Percentiles rank a stretch among this genome's conserved stretches.
Evolutionary conservation across 2,797 vertebrate genomes (phyloP).

Genomic region (Falco rusticolus): DNA sequence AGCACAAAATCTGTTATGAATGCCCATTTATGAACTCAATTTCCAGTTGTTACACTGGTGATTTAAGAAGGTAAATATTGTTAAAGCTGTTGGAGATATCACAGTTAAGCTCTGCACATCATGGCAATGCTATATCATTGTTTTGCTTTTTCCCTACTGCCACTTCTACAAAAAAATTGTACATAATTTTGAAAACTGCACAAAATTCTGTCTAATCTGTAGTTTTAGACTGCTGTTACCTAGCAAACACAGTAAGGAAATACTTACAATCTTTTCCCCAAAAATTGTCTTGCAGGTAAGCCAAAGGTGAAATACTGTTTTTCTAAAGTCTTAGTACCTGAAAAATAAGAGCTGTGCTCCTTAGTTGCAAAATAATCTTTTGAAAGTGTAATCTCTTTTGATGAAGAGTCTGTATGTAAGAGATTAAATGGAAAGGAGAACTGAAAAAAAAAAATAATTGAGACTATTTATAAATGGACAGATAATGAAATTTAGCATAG

Average conservation of each 20-base stretch:
- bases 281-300: not conserved
- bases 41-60: not conserved
- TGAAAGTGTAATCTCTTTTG: not conserved
- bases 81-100: not conserved
- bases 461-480: not conserved
- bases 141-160: not conserved
- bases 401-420: not conserved
- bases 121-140: not conserved
- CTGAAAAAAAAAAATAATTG: not conserved
- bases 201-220: not conserved
- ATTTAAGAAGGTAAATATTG: not conserved
- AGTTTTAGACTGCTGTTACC: not conserved
- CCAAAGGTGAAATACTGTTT: not conserved
- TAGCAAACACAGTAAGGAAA: not conserved
- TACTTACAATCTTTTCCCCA: not conserved
- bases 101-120: not conserved
- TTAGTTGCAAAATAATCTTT: not conserved
- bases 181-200: not conserved
- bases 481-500: not conserved
- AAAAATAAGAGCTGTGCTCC: not conserved
- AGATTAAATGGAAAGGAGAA: not conserved
- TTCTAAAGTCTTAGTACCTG: not conserved
- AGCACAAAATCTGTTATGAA: not conserved
- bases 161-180: not conserved
- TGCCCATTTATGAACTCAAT: not conserved